Conservation (phyloP, 2,888 invertebrate genomes). For the Sericinus montela region DNA sequence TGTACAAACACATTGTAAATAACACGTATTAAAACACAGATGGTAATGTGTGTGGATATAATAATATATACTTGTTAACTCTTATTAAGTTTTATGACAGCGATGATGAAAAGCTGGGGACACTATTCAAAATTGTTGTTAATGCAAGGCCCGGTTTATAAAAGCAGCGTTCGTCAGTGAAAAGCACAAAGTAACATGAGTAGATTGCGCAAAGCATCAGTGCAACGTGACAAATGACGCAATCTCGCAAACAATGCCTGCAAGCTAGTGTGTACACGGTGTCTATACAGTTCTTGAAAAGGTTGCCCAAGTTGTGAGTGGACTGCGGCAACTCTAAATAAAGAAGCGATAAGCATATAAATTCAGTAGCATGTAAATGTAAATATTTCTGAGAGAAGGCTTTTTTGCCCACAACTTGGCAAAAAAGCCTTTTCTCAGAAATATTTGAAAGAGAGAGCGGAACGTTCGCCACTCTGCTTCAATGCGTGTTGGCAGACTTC, state of each 20-base stretch:
- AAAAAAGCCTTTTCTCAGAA: too few species aligned
- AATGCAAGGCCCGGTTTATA: constrained; percentile 45
- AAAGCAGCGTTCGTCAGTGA: constrained; percentile 37
- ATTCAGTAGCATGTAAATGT: too few species aligned
- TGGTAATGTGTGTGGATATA: neutral
- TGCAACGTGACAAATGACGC: constrained; percentile 66
- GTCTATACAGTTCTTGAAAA: constrained; percentile 28
- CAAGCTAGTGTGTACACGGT: constrained; percentile 35
- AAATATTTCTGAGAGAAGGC: too few species aligned
- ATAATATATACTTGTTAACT: neutral
- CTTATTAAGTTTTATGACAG: constrained; percentile 1
- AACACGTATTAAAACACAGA: neutral
- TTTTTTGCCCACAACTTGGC: too few species aligned
- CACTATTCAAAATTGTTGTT: constrained; percentile 37
- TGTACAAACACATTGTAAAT: too few species aligned
- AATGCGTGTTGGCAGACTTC: too few species aligned
- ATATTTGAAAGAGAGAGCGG: too few species aligned
- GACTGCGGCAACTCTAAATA: neutral
- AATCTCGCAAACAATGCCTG: constrained; percentile 62
- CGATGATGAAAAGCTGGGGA: constrained; percentile 19
- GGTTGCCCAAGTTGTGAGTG: constrained; percentile 16
- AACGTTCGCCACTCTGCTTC: too few species aligned
- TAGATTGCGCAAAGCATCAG: constrained; percentile 49
- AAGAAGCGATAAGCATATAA: too few species aligned
- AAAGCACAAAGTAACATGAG: constrained; percentile 52